phyloP scores from a whole-genome alignment of 2,113 vertebrate genomes.

The Conger conger region DNA sequence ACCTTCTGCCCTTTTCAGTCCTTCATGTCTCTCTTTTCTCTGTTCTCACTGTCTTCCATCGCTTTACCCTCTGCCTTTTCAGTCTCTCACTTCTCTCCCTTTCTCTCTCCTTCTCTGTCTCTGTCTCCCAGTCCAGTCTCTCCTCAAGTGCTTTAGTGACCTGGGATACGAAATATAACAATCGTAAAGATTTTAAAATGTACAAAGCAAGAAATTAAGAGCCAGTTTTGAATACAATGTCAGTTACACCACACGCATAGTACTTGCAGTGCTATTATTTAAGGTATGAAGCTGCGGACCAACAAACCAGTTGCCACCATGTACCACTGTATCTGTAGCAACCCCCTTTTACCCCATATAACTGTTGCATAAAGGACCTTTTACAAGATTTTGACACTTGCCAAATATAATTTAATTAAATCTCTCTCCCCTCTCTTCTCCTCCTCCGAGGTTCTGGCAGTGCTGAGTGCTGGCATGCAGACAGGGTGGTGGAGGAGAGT shows the following conservation, averaged over 20 bases:
- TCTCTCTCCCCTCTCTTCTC: not conserved
- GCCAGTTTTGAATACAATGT: too few relatives aligned
- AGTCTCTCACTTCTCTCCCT: not conserved
- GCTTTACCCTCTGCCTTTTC: slow-evolving; percentile 8
- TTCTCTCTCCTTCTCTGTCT: slow-evolving; percentile 4
- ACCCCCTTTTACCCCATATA: not conserved
- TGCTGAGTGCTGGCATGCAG: not conserved
- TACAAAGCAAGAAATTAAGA: too few relatives aligned
- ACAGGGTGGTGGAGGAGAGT: not conserved
- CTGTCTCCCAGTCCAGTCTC: not conserved
- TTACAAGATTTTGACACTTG: not conserved
- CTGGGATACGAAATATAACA: not conserved
- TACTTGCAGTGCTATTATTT: not conserved
- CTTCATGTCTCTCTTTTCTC: not conserved
- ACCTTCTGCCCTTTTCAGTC: slow-evolving; percentile 17
- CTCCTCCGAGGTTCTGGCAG: not conserved
- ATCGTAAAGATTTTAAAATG: not conserved
- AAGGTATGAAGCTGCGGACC: not conserved
- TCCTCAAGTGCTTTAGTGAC: not conserved
- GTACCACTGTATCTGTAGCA: too few relatives aligned
- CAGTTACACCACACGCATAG: not conserved
- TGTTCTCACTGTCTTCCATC: slow-evolving; percentile 6
- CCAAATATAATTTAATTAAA: not conserved
- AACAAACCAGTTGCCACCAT: not conserved
- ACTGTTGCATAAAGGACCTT: not conserved